A percentile compares a stretch with the other conserved stretches of the same genome.
Evolutionary conservation across 2,888 invertebrate species (phyloP).

Genomic region (Melieria picta): DNA sequence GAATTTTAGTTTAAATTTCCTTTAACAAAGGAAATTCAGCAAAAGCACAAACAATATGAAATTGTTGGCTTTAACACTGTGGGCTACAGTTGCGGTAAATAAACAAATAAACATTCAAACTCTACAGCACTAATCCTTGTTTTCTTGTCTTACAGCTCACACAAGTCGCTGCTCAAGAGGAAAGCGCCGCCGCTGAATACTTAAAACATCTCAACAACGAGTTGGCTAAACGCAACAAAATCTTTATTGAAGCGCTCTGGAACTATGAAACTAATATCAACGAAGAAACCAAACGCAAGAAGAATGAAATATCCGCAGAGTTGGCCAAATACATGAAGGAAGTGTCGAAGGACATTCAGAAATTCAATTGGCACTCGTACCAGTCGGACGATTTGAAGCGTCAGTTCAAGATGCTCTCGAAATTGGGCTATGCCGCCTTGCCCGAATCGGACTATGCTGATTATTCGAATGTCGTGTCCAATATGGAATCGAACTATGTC

Average conservation of each 20-base stretch:
- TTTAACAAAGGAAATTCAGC: background rate
- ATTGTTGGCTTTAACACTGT: too few relatives aligned
- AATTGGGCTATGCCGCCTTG: slow-evolving; percentile 78
- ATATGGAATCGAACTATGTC: slow-evolving; percentile 81
- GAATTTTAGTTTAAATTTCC: background rate
- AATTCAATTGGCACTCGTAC: slow-evolving; percentile 79
- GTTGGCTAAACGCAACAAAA: slow-evolving; percentile 70
- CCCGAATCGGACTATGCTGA: slow-evolving; percentile 74
- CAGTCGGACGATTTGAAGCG: slow-evolving; percentile 75
- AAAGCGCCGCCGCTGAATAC: slow-evolving; percentile 72
- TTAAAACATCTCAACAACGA: slow-evolving; percentile 72
- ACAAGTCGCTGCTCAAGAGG: slow-evolving; percentile 55
- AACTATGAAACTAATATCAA: slow-evolving; percentile 81
- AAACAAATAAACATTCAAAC: too few relatives aligned
- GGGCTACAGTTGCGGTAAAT: too few relatives aligned
- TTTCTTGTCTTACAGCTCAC: slow-evolving; percentile 44
- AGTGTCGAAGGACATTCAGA: slow-evolving; percentile 56
- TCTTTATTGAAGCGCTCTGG: slow-evolving; percentile 75
- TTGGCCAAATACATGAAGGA: slow-evolving; percentile 64
- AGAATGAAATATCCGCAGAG: slow-evolving; percentile 61
- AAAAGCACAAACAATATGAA: background rate
- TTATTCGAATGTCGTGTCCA: slow-evolving; percentile 72
- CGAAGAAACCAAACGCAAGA: slow-evolving; percentile 72
- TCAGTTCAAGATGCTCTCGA: slow-evolving; percentile 79
- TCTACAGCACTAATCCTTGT: too few relatives aligned